Conservation (phyloP, 1,140 invertebrate species). For the Drosophila novamexicana region DNA sequence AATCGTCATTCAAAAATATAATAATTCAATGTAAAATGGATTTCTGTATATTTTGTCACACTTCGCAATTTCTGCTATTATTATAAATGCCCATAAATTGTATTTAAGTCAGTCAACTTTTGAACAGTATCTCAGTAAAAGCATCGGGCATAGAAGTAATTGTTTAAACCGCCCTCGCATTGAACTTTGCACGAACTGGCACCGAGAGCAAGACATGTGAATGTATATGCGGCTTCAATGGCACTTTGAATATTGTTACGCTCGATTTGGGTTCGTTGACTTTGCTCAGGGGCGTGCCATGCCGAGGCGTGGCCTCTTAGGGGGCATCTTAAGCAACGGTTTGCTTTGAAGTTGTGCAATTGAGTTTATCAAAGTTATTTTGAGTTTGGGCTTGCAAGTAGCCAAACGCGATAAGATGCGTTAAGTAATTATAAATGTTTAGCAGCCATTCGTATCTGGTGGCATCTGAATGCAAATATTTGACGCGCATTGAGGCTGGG, state of each 20-base stretch:
- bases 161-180: conserved; percentile 45
- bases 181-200: conserved; percentile 77
- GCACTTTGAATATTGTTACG: conserved; percentile 80
- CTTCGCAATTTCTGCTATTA: too few relatives aligned
- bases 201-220: conserved; percentile 57
- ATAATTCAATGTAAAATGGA: too few relatives aligned
- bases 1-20: too few relatives aligned
- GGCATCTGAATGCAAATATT: conserved; percentile 82
- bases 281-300: conserved; percentile 51
- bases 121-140: too few relatives aligned
- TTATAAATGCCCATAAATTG: too few relatives aligned
- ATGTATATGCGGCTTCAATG: conserved; percentile 67
- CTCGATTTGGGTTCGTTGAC: conserved; percentile 78
- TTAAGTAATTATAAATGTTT: conserved; percentile 83
- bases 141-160: too few relatives aligned
- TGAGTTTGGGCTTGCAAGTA: conserved; percentile 64
- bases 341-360: conserved; percentile 69
- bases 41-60: too few relatives aligned
- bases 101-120: too few relatives aligned
- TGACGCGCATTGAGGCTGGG: conserved; percentile 68
- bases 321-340: conserved; percentile 32
- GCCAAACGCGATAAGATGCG: conserved; percentile 70
- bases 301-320: conserved; percentile 12
- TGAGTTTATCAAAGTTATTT: conserved; percentile 75
- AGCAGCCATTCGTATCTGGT: conserved; percentile 59